Evolutionary conservation across 2,797 vertebrate genomes (phyloP), one percentile per base, ranked within the genome.

Genomic region (Moxostoma hubbsi): DNA sequence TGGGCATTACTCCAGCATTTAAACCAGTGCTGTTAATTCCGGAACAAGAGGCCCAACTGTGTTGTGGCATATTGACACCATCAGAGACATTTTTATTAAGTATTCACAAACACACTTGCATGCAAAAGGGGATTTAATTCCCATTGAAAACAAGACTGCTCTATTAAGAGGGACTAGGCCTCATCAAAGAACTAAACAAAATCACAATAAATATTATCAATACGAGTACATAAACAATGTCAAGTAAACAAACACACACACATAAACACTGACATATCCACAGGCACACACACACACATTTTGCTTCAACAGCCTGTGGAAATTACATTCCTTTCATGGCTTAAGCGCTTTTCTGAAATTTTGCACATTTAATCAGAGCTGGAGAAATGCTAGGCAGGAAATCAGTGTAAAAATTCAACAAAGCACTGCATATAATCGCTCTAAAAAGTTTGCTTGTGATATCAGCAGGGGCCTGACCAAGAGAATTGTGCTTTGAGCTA

Each of bases 181-280:
- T 69, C 79, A 70, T 69, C 73, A 62, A 74, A 81, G 24, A 69
- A 59, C 49, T 47, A 47, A 67, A 69, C 51, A 9, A 74, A 75
- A 68, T 36, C 58, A 69, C 58, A 81, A 79, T 18, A 50, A 15
- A 65, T 57, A 62, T 24, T 36, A 69, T 55, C 36, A 45, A 73
- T 74, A 77, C 75, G 68, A 74, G 79, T 80, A 79, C 79, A 83
- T n/a, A 47, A 61, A 57, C 36, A 57, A 75, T 65, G 8, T 18
- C 5, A 61, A 47, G 58, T 12, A 59, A 45, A 50, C 45, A 66
- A 18, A 18, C 62, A 18, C 24, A 66, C 12, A 43, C 49, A 51
- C 55, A 58, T 1, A 9, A n/a, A 57, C 43, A 57, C 55, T 0
- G 51, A 12, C 53, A 50, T 68, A 13, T 68, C 54, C 75, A 50